A percentile compares a stretch with the other conserved stretches of the same genome.
phyloP scores from a whole-genome alignment of 1,140 invertebrate species.

The Limonius californicus region DNA sequence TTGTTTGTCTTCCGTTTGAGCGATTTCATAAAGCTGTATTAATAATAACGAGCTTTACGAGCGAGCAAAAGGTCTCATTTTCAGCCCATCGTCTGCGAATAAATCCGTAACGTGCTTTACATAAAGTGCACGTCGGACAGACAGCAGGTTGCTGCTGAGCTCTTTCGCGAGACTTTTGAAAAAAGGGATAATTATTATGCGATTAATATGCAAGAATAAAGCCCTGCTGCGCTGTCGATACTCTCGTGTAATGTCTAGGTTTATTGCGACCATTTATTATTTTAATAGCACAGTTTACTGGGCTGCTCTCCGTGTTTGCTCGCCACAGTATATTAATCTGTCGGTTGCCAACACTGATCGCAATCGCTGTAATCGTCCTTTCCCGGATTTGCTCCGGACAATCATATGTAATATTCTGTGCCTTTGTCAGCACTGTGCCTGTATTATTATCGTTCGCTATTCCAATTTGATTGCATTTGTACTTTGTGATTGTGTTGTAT shows the following conservation, averaged over 20 bases:
- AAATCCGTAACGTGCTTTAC: slow-evolving; percentile 9
- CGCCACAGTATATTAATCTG: slow-evolving; percentile 22
- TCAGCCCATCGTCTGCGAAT: background rate
- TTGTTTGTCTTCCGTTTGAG: slow-evolving; percentile 20
- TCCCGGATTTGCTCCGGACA: slow-evolving; percentile 24
- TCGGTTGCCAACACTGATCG: slow-evolving; percentile 20
- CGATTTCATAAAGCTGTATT: slow-evolving; percentile 15
- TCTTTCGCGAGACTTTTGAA: slow-evolving; percentile 19
- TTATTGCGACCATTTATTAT: slow-evolving; percentile 43
- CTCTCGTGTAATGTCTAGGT: slow-evolving; percentile 41
- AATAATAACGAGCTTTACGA: slow-evolving; percentile 6
- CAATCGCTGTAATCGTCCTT: slow-evolving; percentile 25
- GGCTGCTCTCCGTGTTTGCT: slow-evolving; percentile 35
- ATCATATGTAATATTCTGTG: slow-evolving; percentile 23
- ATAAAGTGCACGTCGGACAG: slow-evolving; percentile 6
- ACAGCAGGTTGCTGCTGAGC: background rate
- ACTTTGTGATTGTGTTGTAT: slow-evolving; percentile 20
- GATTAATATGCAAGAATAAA: slow-evolving; percentile 43
- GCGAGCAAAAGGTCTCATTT: slow-evolving; percentile 3
- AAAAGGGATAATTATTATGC: slow-evolving; percentile 38
- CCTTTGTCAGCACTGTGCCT: slow-evolving; percentile 23
- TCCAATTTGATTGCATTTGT: slow-evolving; percentile 25
- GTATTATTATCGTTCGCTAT: slow-evolving; percentile 22
- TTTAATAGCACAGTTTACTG: slow-evolving; percentile 41
- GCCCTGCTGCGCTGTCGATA: slow-evolving; percentile 40